phyloP scores from a whole-genome alignment of 2,797 vertebrate species.

The Bradypus variegatus region DNA sequence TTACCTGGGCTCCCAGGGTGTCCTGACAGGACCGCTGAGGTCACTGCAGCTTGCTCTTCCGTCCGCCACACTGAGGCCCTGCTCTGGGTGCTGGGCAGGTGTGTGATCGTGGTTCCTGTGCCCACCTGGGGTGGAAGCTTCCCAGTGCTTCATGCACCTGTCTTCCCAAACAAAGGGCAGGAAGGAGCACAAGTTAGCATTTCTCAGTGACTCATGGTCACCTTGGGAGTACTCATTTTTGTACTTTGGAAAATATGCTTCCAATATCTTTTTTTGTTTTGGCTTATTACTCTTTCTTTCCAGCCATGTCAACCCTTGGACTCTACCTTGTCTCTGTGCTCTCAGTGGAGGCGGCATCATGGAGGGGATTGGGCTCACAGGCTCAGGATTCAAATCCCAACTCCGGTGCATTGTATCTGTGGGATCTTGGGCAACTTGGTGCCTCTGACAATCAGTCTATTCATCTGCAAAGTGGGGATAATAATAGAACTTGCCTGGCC shows the following conservation, averaged over 20 bases:
- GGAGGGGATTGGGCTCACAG: fast-evolving
- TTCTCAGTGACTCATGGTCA: background rate
- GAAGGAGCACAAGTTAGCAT: background rate
- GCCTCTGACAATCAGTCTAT: no score
- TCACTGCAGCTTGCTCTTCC: background rate
- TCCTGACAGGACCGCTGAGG: background rate
- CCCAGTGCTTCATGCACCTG: fast-evolving
- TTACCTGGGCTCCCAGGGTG: background rate
- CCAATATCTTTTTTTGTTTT: fast-evolving
- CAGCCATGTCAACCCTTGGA: fast-evolving
- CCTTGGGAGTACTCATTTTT: background rate
- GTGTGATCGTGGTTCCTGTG: background rate
- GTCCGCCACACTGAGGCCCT: background rate
- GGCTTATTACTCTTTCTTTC: background rate
- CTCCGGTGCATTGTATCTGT: background rate
- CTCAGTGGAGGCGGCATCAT: background rate
- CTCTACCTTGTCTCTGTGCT: background rate
- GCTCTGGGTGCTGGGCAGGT: background rate
- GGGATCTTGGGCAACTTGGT: background rate
- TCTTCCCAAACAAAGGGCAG: background rate
- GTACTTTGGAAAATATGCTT: background rate
- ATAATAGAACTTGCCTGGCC: background rate
- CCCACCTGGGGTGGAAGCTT: background rate
- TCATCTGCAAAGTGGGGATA: background rate
- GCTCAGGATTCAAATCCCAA: background rate